These are phyloP conservation scores for Buathra laborator DNA, from an alignment of 2,888 invertebrate species.

Conservation along the genomic window DNA sequence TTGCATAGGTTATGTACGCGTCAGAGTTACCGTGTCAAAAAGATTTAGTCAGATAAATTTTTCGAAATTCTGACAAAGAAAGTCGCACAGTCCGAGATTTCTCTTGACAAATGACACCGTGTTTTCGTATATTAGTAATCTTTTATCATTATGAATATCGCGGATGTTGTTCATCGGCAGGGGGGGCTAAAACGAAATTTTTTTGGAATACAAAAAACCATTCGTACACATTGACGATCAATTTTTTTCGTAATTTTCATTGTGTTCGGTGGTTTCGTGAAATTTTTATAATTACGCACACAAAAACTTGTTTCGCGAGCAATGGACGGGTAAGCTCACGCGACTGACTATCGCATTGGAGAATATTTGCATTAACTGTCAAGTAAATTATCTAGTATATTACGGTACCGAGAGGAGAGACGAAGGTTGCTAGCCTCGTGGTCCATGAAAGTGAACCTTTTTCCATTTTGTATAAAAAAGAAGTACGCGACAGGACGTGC, in stretches of 20 bases:
- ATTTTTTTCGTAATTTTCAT: background rate
- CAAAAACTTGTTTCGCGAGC: background rate
- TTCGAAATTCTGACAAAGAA: no score
- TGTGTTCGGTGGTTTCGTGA: background rate
- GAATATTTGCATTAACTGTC: background rate
- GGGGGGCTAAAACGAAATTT: no score
- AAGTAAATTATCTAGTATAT: background rate
- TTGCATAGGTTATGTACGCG: no score
- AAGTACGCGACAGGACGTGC: background rate
- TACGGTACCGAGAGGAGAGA: background rate
- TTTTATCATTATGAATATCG: no score
- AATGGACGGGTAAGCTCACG: slow-evolving; percentile 8
- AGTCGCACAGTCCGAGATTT: no score
- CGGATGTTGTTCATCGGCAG: no score
- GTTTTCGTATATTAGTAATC: no score
- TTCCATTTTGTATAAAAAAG: background rate
- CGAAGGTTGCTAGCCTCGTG: background rate
- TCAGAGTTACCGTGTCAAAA: no score
- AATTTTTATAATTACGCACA: background rate
- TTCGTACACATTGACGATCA: no score
- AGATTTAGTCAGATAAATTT: no score
- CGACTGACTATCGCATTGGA: background rate
- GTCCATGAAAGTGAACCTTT: background rate
- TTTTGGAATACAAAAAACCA: no score
- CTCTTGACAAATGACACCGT: no score